Conservation (phyloP, 2,888 invertebrate species). For the Cactoblastis cactorum region DNA sequence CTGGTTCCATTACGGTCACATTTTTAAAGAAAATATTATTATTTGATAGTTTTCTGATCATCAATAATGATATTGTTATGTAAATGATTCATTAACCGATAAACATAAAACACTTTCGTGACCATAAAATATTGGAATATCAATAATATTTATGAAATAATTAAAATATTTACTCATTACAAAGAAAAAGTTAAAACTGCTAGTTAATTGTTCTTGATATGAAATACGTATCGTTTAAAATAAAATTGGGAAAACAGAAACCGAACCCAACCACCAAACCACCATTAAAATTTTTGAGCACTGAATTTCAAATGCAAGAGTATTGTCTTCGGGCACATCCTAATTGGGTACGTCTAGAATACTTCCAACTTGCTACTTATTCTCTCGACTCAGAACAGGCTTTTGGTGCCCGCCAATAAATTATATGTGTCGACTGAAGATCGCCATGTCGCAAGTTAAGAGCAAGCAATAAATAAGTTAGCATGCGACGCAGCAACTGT, state of each 20-base stretch:
- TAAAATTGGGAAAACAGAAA: no score
- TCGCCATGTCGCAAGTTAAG: constrained; percentile 47
- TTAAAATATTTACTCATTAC: not conserved
- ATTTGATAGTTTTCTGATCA: no score
- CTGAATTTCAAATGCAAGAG: not conserved
- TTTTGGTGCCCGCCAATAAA: constrained; percentile 45
- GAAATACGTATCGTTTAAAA: no score
- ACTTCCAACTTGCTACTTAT: constrained; percentile 7
- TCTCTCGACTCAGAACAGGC: constrained; percentile 23
- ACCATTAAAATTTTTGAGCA: not conserved
- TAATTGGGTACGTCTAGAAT: constrained; percentile 10
- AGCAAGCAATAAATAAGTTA: constrained; percentile 51
- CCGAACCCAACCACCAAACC: not conserved
- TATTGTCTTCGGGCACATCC: not conserved
- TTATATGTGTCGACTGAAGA: constrained; percentile 57
- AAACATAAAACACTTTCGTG: no score
- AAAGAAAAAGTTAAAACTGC: no score
- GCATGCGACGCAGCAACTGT: constrained; percentile 44
- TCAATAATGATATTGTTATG: no score
- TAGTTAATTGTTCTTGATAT: no score
- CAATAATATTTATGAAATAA: not conserved
- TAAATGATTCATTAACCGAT: no score
- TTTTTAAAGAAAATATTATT: constrained; percentile 13
- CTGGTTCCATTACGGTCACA: constrained; percentile 55
- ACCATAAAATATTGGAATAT: not conserved